These are phyloP conservation scores for Bovichtus variegatus DNA, from an alignment of 2,797 vertebrate genomes.

Conservation along the genomic window DNA sequence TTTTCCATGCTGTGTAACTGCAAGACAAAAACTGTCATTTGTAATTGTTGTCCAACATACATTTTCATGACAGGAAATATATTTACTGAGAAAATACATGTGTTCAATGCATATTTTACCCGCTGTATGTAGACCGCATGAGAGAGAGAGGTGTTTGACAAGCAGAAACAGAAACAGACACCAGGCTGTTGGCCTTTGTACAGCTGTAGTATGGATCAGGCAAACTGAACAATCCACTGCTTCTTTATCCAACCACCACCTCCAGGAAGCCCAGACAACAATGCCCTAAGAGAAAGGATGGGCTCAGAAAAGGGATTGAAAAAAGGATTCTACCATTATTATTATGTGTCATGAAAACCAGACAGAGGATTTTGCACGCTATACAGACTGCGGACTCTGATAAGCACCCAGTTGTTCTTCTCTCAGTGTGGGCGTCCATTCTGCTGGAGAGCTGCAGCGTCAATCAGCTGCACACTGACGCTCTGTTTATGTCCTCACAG, in stretches of 20 bases:
- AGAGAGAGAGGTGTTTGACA: too few relatives aligned
- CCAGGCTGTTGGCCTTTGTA: background rate
- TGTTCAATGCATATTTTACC: too few relatives aligned
- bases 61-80: too few relatives aligned
- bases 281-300: background rate
- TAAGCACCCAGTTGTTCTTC: background rate
- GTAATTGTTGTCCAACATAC: too few relatives aligned
- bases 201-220: background rate
- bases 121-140: too few relatives aligned
- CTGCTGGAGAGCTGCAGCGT: background rate
- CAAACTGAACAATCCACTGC: background rate
- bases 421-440: background rate
- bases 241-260: background rate
- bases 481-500: slow-evolving; percentile 9
- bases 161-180: background rate
- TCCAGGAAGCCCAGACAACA: slow-evolving; percentile 10
- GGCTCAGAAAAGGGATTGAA: background rate
- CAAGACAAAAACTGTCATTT: too few relatives aligned
- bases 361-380: background rate
- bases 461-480: slow-evolving; percentile 6
- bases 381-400: background rate
- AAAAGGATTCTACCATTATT: background rate
- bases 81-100: too few relatives aligned
- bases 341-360: background rate
- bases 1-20: too few relatives aligned